Percentiles rank a stretch among this genome's conserved stretches.
Evolutionary conservation across 2,888 invertebrate genomes (phyloP).

Genomic region (Panorpa germanica): DNA sequence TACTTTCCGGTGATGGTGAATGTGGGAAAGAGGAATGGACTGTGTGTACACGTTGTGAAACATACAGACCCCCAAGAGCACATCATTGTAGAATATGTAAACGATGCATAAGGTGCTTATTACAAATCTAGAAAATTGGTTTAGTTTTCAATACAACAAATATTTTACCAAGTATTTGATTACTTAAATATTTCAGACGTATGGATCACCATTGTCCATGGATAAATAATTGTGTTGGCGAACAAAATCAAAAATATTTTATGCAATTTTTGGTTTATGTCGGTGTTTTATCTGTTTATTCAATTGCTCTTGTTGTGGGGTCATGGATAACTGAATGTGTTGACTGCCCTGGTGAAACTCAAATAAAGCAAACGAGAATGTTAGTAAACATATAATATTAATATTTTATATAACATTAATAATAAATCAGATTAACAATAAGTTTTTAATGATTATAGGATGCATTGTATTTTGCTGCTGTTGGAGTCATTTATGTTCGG

Average conservation of each 20-base stretch:
- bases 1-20: conserved; percentile 39
- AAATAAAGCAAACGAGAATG: conserved; percentile 55
- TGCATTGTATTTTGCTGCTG: conserved; percentile 65
- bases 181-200: too few species aligned
- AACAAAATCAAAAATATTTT: conserved; percentile 82
- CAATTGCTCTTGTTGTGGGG: conserved; percentile 45
- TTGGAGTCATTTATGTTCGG: conserved; percentile 73
- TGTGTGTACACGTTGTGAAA: conserved; percentile 61
- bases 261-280: conserved; percentile 73
- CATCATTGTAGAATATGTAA: conserved; percentile 80
- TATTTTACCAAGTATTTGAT: too few species aligned
- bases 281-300: conserved; percentile 42
- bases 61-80: conserved; percentile 64
- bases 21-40: conserved; percentile 52
- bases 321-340: conserved; percentile 56
- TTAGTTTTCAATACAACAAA: too few species aligned
- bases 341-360: conserved; percentile 39
- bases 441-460: conserved; percentile 28
- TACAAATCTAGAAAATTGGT: too few species aligned
- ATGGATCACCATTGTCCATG: conserved; percentile 83
- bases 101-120: conserved; percentile 44
- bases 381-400: conserved; percentile 24
- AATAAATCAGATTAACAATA: conserved; percentile 4
- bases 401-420: conserved; percentile 8
- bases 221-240: conserved; percentile 89